Evolutionary conservation across 2,113 vertebrate genomes (phyloP).

Genomic region (rabbit (Oryctolagus cuniculus)): DNA sequence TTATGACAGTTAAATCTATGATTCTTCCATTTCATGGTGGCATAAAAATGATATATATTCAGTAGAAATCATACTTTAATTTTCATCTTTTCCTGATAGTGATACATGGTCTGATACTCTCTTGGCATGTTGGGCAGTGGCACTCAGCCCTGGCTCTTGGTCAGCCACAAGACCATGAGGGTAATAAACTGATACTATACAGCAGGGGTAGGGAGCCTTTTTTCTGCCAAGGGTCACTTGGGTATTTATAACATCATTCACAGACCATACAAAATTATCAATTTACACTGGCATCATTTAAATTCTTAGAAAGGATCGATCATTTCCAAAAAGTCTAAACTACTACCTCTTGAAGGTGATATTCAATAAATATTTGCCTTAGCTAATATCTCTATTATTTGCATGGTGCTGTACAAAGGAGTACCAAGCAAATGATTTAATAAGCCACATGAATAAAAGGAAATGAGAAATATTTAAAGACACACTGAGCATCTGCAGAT

Average conservation of each 20-base stretch:
- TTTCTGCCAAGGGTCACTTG: no score
- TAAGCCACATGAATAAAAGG: constrained; percentile 24
- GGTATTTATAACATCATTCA: no score
- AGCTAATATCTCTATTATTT: constrained; percentile 16
- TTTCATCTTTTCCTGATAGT: not conserved
- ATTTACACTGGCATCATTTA: constrained; percentile 9
- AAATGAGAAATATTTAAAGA: not conserved
- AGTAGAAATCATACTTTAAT: not conserved
- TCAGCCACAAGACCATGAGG: not conserved
- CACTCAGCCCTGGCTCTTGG: not conserved
- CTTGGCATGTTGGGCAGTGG: not conserved
- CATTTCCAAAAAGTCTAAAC: constrained; percentile 47
- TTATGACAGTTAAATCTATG: not conserved
- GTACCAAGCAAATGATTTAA: constrained; percentile 1
- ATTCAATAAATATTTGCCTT: constrained; percentile 33
- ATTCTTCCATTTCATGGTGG: not conserved
- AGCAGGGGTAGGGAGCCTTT: no score
- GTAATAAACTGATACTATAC: not conserved
- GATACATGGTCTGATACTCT: not conserved
- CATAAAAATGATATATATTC: not conserved
- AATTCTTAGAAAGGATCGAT: not conserved
- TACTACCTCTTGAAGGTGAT: not conserved
- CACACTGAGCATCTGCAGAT: not conserved
- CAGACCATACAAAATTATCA: not conserved
- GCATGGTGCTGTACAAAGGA: not conserved